These are phyloP conservation scores for Pelvicachromis taeniatus DNA, from an alignment of 2,113 vertebrate species.

Conservation along the genomic window DNA sequence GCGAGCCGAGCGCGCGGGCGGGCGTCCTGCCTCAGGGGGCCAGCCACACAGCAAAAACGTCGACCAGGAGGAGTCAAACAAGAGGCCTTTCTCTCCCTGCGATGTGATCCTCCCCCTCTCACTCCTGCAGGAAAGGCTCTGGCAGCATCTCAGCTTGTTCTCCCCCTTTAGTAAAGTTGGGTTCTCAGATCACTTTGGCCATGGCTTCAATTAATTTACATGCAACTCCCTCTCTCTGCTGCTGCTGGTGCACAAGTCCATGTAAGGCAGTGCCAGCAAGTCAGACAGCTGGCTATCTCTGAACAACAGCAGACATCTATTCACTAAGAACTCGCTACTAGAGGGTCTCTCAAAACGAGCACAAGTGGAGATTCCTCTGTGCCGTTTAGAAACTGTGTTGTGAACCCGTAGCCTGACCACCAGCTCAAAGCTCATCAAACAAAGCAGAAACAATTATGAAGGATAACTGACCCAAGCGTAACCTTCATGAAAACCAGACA, in stretches of 20 bases:
- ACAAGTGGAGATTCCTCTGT: background rate
- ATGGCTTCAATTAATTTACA: conserved; percentile 58
- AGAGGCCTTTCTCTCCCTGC: conserved; percentile 33
- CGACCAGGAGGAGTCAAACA: conserved; percentile 14
- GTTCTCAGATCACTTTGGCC: conserved; percentile 22
- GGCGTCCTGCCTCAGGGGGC: conserved; percentile 15
- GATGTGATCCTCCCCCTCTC: background rate
- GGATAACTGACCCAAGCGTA: background rate
- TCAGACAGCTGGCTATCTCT: conserved; percentile 39
- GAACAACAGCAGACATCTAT: conserved; percentile 23
- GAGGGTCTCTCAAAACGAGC: background rate
- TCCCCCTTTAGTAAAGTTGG: conserved; percentile 22
- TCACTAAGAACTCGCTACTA: background rate
- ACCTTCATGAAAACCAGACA: background rate
- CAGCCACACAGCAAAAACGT: background rate
- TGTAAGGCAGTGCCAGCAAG: conserved; percentile 61
- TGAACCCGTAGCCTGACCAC: background rate
- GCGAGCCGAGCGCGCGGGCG: conserved; percentile 21
- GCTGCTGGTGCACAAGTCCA: conserved; percentile 40
- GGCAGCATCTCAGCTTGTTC: conserved; percentile 27
- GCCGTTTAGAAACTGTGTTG: background rate
- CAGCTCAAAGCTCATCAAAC: background rate
- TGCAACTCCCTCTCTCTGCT: conserved; percentile 1
- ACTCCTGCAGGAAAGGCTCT: conserved; percentile 5
- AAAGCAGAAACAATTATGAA: background rate